These are phyloP conservation scores for Eupithecia subfuscata DNA, from an alignment of 2,888 invertebrate species.

Conservation along the genomic window DNA sequence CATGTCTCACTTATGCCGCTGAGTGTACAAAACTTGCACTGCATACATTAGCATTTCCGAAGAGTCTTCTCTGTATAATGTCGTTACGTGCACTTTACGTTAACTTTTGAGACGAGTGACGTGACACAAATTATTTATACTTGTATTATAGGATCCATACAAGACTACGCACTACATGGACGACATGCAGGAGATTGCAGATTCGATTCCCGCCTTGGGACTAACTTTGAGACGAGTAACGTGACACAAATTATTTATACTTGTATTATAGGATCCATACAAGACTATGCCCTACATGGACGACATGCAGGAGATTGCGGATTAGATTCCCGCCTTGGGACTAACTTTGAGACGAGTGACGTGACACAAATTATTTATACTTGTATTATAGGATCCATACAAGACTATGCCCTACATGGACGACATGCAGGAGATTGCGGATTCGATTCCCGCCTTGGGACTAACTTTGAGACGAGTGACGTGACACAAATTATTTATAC, in stretches of 20 bases:
- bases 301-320: no score
- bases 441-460: no score
- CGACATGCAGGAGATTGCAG: no score
- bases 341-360: background rate
- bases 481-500: background rate
- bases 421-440: no score
- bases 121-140: background rate
- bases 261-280: no score
- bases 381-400: no score
- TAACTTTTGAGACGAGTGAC: background rate
- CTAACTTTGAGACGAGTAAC: background rate
- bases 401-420: no score
- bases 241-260: background rate
- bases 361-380: background rate
- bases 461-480: background rate
- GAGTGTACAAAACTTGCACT: conserved; percentile 4
- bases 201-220: no score
- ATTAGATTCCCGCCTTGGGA: no score
- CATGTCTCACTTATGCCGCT: background rate
- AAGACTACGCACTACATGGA: no score
- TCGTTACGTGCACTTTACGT: conserved; percentile 21
- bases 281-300: no score
- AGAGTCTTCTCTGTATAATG: conserved; percentile 12
- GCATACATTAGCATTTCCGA: conserved; percentile 22
- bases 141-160: no score